Base-by-base conservation (phyloP, 2,888 invertebrate species). In the Diplolepis rosae region DNA sequence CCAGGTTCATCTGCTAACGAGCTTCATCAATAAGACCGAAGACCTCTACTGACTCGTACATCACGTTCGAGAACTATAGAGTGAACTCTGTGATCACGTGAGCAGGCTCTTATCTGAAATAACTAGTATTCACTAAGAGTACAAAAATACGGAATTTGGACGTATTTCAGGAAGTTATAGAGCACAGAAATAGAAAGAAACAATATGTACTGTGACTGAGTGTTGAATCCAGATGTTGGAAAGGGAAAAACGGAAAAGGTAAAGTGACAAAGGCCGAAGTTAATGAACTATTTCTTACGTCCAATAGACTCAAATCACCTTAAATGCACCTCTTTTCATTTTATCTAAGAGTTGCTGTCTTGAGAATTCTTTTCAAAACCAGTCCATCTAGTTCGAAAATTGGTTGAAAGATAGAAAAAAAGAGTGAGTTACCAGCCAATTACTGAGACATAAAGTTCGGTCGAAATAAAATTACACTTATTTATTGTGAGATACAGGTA, bases 261-360 rank as follows among this genome's bases (percentile, higher is more conserved):
- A 22, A 24, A 39, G 65, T 50, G 48, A 27, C 35, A 32, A 48
- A 42, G 48, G 68, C 22, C 66, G 54, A 28, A 61, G 72, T 72
- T 79, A 80, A 81, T 77, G 77, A 81, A 81, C 79, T 80, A 81
- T 81, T 82, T 80, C 79, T 79, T 73, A 76, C 66, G 68, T 77
- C 73, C 77, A 82, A 80, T 81, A 78, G 79, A 76, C 68, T 74
- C 69, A 69, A 72, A 68, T 77, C 69, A 50, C 69, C 50, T 28
- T 66, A 73, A 70, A 71, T 67, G 56, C 69, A 30, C 71, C 70
- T 65, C 73, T 78, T 72, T 77, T 79, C 73, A 77, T 79, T 74
- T 71, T 66, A 45, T 42, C 54, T 66, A 67, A 54, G 39, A 35
- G 54, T 50, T 56, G 69, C 68, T 71, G 54, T 52, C 69, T 70